Conservation (phyloP, 1,140 invertebrate species). For the Halesus radiatus region DNA sequence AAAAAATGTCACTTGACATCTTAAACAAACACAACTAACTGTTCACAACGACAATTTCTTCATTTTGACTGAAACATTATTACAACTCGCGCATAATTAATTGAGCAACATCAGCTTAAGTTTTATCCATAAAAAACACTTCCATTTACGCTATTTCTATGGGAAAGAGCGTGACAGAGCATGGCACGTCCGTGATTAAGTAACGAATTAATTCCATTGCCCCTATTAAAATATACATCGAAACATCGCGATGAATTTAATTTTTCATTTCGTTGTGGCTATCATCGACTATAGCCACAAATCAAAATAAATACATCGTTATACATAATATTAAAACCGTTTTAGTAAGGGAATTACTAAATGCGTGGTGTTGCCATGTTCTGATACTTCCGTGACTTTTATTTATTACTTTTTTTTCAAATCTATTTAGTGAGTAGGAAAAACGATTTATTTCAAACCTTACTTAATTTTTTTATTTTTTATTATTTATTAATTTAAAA, state of each 20-base stretch:
- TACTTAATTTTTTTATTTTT: too few relatives aligned
- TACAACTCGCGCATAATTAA: not conserved
- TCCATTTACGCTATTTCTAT: not conserved
- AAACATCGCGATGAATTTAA: conserved; percentile 16
- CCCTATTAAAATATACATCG: not conserved
- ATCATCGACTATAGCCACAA: conserved; percentile 16
- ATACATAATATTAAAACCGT: conserved; percentile 14
- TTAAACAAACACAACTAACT: too few relatives aligned
- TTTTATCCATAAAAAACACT: not conserved
- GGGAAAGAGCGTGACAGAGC: not conserved
- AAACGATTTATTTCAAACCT: too few relatives aligned
- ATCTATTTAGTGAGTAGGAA: too few relatives aligned
- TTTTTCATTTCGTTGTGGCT: conserved; percentile 6
- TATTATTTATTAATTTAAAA: too few relatives aligned
- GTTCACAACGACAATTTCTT: too few relatives aligned
- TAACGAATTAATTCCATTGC: conserved; percentile 1
- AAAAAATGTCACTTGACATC: too few relatives aligned
- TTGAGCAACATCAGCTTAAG: not conserved
- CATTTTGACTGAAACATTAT: too few relatives aligned
- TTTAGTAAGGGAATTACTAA: conserved; percentile 5
- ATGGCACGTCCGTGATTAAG: conserved; percentile 5
- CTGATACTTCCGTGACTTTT: not conserved
- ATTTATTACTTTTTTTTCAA: too few relatives aligned
- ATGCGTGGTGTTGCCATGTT: not conserved
- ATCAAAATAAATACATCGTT: conserved; percentile 31